Percentiles rank a stretch among this genome's conserved stretches.
phyloP scores from a whole-genome alignment of 2,888 invertebrate genomes.

The Pristionchus fissidentatus region DNA sequence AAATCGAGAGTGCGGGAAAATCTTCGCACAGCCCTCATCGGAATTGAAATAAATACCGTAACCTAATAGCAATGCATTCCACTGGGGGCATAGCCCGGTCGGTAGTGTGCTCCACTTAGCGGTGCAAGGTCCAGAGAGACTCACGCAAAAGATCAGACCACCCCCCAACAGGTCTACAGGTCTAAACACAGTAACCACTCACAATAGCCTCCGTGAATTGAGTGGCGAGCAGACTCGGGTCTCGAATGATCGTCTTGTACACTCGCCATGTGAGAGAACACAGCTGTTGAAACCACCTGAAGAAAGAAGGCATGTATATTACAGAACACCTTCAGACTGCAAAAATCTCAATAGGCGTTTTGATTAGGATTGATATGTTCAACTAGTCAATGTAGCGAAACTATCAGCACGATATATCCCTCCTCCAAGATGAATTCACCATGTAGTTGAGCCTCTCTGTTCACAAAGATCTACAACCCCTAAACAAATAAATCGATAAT shows the following conservation, averaged over 20 bases:
- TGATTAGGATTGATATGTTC: not conserved
- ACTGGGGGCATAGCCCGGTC: too few species aligned
- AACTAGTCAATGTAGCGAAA: not conserved
- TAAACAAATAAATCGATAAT: not conserved
- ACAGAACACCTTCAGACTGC: not conserved
- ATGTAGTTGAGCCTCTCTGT: too few species aligned
- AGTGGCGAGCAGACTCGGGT: conserved; percentile 91
- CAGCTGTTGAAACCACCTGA: conserved; percentile 90
- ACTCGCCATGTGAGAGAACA: conserved; percentile 91
- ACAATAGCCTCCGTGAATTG: conserved; percentile 90
- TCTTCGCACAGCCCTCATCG: too few species aligned
- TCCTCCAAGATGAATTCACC: too few species aligned
- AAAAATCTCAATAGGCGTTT: too few species aligned
- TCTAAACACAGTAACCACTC: conserved; percentile 78
- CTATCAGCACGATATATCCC: too few species aligned
- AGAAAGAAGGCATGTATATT: not conserved
- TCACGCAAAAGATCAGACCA: too few species aligned
- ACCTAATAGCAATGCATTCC: not conserved
- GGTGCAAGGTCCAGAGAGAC: too few species aligned
- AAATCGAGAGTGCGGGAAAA: too few species aligned
- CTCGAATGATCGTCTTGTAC: conserved; percentile 90
- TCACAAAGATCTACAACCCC: too few species aligned
- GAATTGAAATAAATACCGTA: not conserved
- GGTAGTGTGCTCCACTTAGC: too few species aligned
- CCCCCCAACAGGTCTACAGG: too few species aligned